A percentile compares a stretch with the other conserved stretches of the same genome.
phyloP scores from a whole-genome alignment of 2,888 invertebrate species.

The Leptopterna dolabrata region DNA sequence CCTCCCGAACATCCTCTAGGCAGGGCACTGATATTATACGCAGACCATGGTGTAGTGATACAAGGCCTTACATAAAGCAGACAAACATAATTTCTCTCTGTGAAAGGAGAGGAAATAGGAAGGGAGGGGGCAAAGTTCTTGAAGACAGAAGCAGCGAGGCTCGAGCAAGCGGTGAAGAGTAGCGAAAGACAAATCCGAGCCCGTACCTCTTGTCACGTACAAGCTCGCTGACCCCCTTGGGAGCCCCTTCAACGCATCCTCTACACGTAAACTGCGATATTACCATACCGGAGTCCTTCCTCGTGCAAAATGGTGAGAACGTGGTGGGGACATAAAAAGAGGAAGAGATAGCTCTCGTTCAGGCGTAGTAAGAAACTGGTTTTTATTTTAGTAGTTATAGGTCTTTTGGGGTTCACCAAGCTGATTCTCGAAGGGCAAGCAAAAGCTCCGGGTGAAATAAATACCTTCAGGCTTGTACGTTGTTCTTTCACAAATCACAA shows the following conservation, averaged over 20 bases:
- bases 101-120: neutral
- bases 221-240: constrained; percentile 13
- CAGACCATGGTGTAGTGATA: constrained; percentile 8
- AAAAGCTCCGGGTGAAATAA: too few relatives aligned
- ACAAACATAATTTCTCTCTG: constrained; percentile 43
- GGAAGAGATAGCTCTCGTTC: too few relatives aligned
- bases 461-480: too few relatives aligned
- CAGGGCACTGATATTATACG: constrained; percentile 4
- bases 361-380: too few relatives aligned
- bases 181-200: constrained; percentile 33
- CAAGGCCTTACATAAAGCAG: constrained; percentile 50
- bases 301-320: neutral
- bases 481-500: too few relatives aligned
- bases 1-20: neutral
- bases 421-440: too few relatives aligned
- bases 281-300: neutral
- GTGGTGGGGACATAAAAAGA: too few relatives aligned
- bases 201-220: constrained; percentile 33
- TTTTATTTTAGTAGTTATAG: too few relatives aligned
- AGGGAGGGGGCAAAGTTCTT: constrained; percentile 21
- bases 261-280: neutral
- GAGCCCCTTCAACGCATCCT: neutral
- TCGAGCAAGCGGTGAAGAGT: constrained; percentile 2
- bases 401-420: too few relatives aligned
- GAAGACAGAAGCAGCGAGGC: neutral